Evolutionary conservation across 2,797 vertebrate genomes (phyloP).

Genomic region (Gouania willdenowi): DNA sequence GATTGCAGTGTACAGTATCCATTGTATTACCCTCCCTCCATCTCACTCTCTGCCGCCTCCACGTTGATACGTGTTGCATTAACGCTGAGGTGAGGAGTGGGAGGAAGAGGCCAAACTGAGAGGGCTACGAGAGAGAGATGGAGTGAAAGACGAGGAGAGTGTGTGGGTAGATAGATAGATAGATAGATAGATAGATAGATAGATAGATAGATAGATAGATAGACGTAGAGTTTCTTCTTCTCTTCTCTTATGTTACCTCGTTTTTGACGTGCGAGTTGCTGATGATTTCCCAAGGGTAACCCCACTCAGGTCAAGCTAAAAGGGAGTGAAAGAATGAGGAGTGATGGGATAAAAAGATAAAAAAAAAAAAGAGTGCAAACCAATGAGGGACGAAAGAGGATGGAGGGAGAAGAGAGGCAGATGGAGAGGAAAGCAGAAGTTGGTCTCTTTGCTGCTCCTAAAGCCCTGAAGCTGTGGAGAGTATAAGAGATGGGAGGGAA

Average conservation of each 20-base stretch:
- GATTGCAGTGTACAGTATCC: constrained; percentile 35
- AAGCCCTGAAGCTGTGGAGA: constrained; percentile 54
- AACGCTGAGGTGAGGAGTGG: constrained; percentile 68
- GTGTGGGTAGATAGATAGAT: constrained; percentile 51
- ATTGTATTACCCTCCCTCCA: constrained; percentile 35
- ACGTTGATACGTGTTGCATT: constrained; percentile 66
- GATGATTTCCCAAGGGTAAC: constrained; percentile 54
- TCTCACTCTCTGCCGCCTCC: constrained; percentile 47
- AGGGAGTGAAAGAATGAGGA: constrained; percentile 7
- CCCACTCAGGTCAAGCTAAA: constrained; percentile 55
- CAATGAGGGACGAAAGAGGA: constrained; percentile 9
- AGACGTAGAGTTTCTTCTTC: constrained; percentile 21
- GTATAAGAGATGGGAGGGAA: constrained; percentile 36
- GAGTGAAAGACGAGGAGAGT: constrained; percentile 49
- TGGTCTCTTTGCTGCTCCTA: constrained; percentile 50
- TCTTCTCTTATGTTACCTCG: too few species aligned
- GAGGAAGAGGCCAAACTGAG: constrained; percentile 70
- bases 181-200: constrained; percentile 38
- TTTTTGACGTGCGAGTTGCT: constrained; percentile 32
- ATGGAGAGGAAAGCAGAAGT: constrained; percentile 54
- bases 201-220: constrained; percentile 31
- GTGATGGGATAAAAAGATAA: too few species aligned
- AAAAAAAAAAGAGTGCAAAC: constrained; percentile 6
- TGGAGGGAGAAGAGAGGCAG: constrained; percentile 16
- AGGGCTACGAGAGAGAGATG: constrained; percentile 62